Conservation (phyloP, 2,888 invertebrate genomes). For the Drosophila buzzatii region DNA sequence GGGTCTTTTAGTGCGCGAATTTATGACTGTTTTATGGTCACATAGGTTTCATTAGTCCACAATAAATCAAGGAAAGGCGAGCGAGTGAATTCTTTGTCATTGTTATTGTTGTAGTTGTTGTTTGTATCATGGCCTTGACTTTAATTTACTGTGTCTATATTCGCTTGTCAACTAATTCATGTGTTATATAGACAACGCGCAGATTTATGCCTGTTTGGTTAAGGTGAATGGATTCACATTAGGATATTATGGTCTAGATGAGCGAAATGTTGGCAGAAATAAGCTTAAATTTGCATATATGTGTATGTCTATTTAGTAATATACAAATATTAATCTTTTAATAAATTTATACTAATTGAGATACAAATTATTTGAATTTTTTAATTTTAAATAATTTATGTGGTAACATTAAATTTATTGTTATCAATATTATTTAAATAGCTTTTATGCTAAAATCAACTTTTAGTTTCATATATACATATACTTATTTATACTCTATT, state of each 20-base stretch:
- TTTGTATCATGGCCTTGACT: constrained; percentile 5
- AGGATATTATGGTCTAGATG: neutral
- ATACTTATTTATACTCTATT: no score
- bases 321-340: no score
- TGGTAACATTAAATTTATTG: no score
- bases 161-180: constrained; percentile 28
- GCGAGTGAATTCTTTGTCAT: neutral
- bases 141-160: constrained; percentile 27
- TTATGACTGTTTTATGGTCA: constrained; percentile 59
- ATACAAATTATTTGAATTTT: no score
- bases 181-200: neutral
- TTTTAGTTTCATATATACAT: no score
- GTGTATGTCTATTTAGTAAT: no score
- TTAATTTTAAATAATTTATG: neutral
- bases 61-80: constrained; percentile 60
- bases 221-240: neutral
- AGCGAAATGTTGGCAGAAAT: neutral
- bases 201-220: neutral
- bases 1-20: constrained; percentile 41
- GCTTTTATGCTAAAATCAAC: no score
- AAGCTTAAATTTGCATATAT: neutral
- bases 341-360: no score
- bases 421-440: no score
- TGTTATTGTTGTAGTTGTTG: neutral
- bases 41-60: constrained; percentile 54